Base-by-base conservation (phyloP, 2,113 vertebrate genomes). In the Bostrychus sinensis region DNA sequence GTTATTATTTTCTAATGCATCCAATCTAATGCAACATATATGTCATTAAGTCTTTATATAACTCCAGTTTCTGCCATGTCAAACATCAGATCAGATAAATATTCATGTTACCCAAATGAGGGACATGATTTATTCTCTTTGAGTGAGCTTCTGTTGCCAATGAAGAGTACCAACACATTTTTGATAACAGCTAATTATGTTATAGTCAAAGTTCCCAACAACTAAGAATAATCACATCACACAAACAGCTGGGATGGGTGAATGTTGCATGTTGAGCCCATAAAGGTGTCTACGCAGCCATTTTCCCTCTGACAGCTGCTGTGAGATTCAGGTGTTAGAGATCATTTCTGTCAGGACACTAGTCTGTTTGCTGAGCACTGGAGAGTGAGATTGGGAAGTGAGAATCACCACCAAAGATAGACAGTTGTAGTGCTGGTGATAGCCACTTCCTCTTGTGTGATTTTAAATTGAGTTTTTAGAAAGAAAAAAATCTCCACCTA, bases 371-470 rank as follows among this genome's bases (percentile, higher is more conserved):
- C 60, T 3, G 54, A 79, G 78, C 80, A 66, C 62, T 56, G 72
- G 62, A 71, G 77, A 83, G 82, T 67, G 80, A 82, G 83, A 83
- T 81, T 77, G 85, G 62, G 38, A 66, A 57, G 72, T 57, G 76
- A 75, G 62, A 83, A 78, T 70, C 51, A 72, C 66, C 30, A 48
- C 73, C 68, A 13, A 51, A 77, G 79, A 89, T 66, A 84, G 86
- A 83, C 83, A 78, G 81, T 73, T 70, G 77, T 48, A 72, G 66
- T 4, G 12, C 45, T 48, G 63, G 22, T 81, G 80, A 86, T 84
- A 80, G 78, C 81, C 83, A 81, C 77, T 86, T 87, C 77, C 59
- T 80, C 66, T 64, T 32, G 51, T 77, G 62, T 78, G 67, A 84
- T 81, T 80, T 82, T 57, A 87, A 88, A 82, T 65, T 14, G 76